These are phyloP conservation scores for Recurvirostra avosetta DNA, from an alignment of 2,113 vertebrate species.

Conservation along the genomic window DNA sequence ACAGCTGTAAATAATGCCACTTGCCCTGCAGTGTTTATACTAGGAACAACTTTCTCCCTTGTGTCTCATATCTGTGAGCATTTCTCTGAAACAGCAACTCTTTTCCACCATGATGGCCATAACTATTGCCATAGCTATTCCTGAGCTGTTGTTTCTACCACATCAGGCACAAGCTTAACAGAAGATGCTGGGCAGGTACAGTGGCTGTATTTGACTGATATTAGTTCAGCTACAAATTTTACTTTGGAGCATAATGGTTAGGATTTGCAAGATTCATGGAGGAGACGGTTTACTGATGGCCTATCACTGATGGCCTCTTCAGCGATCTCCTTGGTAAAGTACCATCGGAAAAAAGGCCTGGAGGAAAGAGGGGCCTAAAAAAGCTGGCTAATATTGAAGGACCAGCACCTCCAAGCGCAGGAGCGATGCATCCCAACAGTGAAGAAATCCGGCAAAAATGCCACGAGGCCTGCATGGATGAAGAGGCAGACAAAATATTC, in stretches of 20 bases:
- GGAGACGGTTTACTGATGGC: neutral
- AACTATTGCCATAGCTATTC: neutral
- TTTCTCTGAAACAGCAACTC: constrained; percentile 3
- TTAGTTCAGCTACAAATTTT: neutral
- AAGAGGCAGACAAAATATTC: no score
- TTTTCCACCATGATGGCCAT: neutral
- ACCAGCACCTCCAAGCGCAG: neutral
- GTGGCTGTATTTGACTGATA: neutral
- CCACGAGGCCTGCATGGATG: neutral
- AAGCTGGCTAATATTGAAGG: neutral
- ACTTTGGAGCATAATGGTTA: neutral
- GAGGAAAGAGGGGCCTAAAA: neutral
- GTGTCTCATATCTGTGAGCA: neutral
- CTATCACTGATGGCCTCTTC: neutral
- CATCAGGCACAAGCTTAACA: neutral
- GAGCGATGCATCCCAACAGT: neutral
- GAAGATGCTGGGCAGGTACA: neutral
- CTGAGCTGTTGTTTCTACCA: neutral
- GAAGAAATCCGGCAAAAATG: neutral
- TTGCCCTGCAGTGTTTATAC: neutral
- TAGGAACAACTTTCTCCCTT: neutral
- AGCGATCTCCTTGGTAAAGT: neutral
- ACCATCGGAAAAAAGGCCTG: neutral
- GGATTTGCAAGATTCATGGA: neutral
- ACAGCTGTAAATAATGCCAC: neutral